These are phyloP conservation scores for Campopleginae sp. DNA, from an alignment of 2,888 invertebrate species.

Conservation along the genomic window DNA sequence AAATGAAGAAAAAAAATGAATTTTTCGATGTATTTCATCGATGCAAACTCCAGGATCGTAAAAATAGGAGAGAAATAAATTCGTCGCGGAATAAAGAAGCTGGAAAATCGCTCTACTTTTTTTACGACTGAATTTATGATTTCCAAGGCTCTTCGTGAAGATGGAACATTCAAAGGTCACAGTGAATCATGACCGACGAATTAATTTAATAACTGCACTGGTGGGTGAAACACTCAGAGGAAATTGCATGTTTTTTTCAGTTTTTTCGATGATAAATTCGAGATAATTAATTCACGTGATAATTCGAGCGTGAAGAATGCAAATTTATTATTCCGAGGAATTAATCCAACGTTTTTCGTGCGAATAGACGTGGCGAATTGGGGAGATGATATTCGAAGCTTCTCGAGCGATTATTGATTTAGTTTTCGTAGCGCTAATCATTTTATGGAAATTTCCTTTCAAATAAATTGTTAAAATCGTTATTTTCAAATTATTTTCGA, in stretches of 20 bases:
- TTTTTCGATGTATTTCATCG: too few species aligned
- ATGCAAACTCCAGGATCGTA: too few species aligned
- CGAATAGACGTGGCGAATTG: background rate
- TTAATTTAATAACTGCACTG: background rate
- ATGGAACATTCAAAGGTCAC: background rate
- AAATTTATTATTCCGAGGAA: background rate
- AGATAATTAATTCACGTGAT: too few species aligned
- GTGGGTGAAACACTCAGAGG: background rate
- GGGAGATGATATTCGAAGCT: background rate
- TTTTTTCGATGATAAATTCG: too few species aligned
- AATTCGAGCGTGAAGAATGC: too few species aligned
- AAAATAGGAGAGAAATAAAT: too few species aligned
- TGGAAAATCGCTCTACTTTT: background rate
- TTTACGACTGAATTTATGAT: background rate
- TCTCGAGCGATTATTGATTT: conserved; percentile 13
- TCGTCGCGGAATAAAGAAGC: too few species aligned
- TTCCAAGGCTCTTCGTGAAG: background rate
- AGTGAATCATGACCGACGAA: background rate
- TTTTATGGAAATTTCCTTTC: background rate
- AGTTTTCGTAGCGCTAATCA: background rate
- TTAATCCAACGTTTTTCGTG: background rate
- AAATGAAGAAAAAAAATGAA: too few species aligned
- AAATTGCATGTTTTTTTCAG: background rate
- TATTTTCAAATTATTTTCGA: background rate
- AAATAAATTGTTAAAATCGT: background rate